Base-by-base conservation (phyloP, 2,888 invertebrate genomes). In the Amphiduros pacificus region DNA sequence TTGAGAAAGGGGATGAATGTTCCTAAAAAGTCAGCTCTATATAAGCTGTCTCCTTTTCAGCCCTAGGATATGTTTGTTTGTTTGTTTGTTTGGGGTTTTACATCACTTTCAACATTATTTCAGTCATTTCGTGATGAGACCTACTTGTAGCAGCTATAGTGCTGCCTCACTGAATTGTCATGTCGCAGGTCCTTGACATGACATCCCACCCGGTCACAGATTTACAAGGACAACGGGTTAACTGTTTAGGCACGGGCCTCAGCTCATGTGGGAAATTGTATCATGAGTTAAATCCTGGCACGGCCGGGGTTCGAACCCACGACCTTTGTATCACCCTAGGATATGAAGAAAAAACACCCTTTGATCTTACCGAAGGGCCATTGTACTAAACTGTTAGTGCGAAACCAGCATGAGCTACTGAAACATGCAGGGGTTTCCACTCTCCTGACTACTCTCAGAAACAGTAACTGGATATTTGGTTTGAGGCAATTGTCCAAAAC, bases 391-490 rank as follows among this genome's bases (percentile, higher is more conserved):
- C 27, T 55, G 26, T 17, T 54, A 6, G 44, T 41, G 4, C 17
- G 55, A 26, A 41, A 20, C 41, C 55, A 55, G 26, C 55, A 55
- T 40, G 24, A 40, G 27, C 27, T 41, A 26, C 24, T 55, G 44
- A 55, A 41, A n/a, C 55, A 55, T 55, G 55, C 55, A 20, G 55
- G 55, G 6, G 55, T 55, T 4, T 11, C n/a, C 6, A 11, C 44
- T 2, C 4, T 55, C 3, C 2, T 55, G 3, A 26, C 40, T 5
- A 28, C 41, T 24, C 9, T 55, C 6, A 36, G 55, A 24, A 14
- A 22, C n/a, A 17, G n/a, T 26, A 41, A 55, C 20, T 55, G 55
- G 55, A 55, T 55, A 22, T 26, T 55, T 55, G 55, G 55, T 22
- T 2, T 44, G 24, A 3, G 55, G 29, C 49, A 27, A 17, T 20